phyloP scores from a whole-genome alignment of 2,888 invertebrate species.

The Azorinus chamasolen region DNA sequence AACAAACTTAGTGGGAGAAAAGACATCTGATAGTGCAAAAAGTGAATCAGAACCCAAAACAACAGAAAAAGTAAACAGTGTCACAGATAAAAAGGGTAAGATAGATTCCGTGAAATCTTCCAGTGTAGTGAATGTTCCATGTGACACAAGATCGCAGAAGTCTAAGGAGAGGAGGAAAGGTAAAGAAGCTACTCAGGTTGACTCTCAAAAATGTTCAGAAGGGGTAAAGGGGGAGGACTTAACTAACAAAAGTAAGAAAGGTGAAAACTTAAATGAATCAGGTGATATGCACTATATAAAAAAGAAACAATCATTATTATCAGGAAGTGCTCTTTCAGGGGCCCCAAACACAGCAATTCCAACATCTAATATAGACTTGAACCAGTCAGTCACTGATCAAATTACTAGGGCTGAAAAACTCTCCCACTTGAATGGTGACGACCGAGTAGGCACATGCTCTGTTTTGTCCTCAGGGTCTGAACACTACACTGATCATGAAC shows the following conservation, averaged over 20 bases:
- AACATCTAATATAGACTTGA: conserved; percentile 79
- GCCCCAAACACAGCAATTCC: conserved; percentile 56
- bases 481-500: conserved; percentile 24
- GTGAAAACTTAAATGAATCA: conserved; percentile 52
- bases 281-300: conserved; percentile 84
- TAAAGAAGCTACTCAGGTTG: conserved; percentile 35
- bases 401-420: conserved; percentile 76
- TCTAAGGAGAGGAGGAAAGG: conserved; percentile 40
- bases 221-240: conserved; percentile 15
- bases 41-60: conserved; percentile 11
- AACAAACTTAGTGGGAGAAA: conserved; percentile 43
- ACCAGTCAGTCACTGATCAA: conserved; percentile 82
- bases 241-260: conserved; percentile 21
- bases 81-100: conserved; percentile 23
- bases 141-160: background rate
- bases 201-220: conserved; percentile 18
- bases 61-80: background rate
- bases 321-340: conserved; percentile 66
- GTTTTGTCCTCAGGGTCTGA: conserved; percentile 15
- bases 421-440: conserved; percentile 69
- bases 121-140: too few relatives aligned
- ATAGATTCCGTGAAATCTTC: conserved; percentile 21
- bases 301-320: conserved; percentile 81
- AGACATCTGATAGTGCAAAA: conserved; percentile 18
- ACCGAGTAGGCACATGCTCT: conserved; percentile 45